Evolutionary conservation across 2,797 vertebrate species (phyloP), one percentile per base, ranked within the genome.

Genomic region (Phrynocephalus forsythii): DNA sequence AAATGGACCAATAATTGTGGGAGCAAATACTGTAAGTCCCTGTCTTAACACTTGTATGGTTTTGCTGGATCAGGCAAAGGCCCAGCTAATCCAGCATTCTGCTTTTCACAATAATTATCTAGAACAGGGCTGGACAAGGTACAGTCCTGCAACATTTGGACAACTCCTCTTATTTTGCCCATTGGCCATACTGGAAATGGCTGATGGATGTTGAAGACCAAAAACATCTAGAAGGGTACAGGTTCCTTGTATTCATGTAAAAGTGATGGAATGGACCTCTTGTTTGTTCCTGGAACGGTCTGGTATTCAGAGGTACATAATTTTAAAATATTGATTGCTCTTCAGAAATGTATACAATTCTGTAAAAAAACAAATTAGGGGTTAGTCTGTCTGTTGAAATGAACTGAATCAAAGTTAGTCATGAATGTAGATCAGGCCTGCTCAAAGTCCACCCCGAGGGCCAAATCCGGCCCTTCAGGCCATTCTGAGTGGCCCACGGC

Each of bases 1-100:
- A 33, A 22, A 68, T 33, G 69, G 44, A 79, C 67, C 83, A 81
- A 63, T 76, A 90, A 69, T 56, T 77, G 52, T 22, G 73, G 5
- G 87, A 71, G 48, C 81, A 89, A 75, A 28, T n/a, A 20, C 4
- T 44, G 33, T 33, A 33, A 0, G 79, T 15, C 2, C 2, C 24
- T 16, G 18, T 18, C 13, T 68, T 82, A 72, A 38, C 15, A 48
- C 10, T 48, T 24, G 24, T n/a, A 66, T 20, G 9, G 84, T 20
- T 6, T 77, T 68, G 18, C 22, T 83, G 28, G 52, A 86, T 72
- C 69, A 81, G 69, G 69, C 26, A 2, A 38, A 33, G 48, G 7
- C 9, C 20, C 30, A 22, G 60, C 8, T 77, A 77, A 28, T 69
- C 30, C 50, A 24, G 16, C 48, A 77, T 69, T 82, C 72, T 13